Base-by-base conservation (phyloP, 2,113 vertebrate genomes). In the Prochilodus magdalenae region DNA sequence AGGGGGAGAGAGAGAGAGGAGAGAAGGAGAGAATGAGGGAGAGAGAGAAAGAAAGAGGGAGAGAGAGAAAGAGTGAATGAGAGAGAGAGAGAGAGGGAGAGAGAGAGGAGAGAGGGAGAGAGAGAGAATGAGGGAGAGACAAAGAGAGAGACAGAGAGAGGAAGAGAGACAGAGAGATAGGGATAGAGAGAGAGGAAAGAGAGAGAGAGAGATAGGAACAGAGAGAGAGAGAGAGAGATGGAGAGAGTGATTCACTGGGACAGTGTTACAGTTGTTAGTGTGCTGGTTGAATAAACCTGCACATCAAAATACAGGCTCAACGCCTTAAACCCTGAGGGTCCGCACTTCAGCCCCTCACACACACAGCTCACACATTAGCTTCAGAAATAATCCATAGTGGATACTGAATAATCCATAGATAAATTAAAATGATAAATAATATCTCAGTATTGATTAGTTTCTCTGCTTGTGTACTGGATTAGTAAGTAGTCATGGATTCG, bases 241-340 rank as follows among this genome's bases (percentile, higher is more conserved):
- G 16, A 55, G 53, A 55, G 53, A 13, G 13, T 3, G 13, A 13
- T n/a, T n/a, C 40, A 15, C 33, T 11, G 65, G 55, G 26, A 72
- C 47, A 72, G 33, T 26, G 12, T 33, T 62, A 63, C 57, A 83
- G n/a, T 65, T 63, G n/a, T 65, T 20, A 77, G 75, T 36, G 47
- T 51, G 36, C 40, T 49, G 63, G 75, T 22, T 67, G 65, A 33
- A 36, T 36, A 22, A 36, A 33, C 18, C 30, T 65, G 60, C 26
- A 36, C 27, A 57, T 20, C 27, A 75, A 22, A 33, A 74, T 33
- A 67, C 65, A 67, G 30, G 16, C 65, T 51, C 13, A 10, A 49
- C 47, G 13, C 16, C 7, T 49, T 10, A 49, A 49, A 8, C 49
- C 18, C 49, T 16, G 49, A 51, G 49, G 15, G 49, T 51, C 16